phyloP scores from a whole-genome alignment of 2,888 invertebrate species.

The Netelia virgata region DNA sequence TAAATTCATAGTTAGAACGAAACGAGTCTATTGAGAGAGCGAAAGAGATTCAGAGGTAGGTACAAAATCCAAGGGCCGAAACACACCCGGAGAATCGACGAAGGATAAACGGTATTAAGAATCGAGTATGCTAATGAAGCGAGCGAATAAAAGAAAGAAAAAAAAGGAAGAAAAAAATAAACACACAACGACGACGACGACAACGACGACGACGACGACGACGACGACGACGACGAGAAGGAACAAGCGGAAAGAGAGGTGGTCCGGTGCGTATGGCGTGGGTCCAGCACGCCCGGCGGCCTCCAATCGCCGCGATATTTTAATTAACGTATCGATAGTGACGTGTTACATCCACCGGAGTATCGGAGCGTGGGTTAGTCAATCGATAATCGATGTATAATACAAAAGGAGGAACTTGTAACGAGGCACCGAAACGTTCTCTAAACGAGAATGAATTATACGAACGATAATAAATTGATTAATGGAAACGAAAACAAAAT shows the following conservation, averaged over 20 bases:
- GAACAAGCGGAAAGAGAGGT: conserved; percentile 66
- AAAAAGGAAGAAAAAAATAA: conserved; percentile 38
- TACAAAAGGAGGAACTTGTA: conserved; percentile 35
- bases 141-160: conserved; percentile 46
- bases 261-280: conserved; percentile 31
- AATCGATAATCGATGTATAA: conserved; percentile 66
- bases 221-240: conserved; percentile 4
- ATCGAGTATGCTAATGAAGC: conserved; percentile 68
- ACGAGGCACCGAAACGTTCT: conserved; percentile 45
- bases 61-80: neutral
- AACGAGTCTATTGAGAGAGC: too few relatives aligned
- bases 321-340: conserved; percentile 83
- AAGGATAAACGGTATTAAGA: conserved; percentile 56
- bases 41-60: neutral
- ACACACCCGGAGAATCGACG: neutral
- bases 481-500: conserved; percentile 29
- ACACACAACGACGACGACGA: neutral
- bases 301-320: conserved; percentile 80
- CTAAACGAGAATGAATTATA: conserved; percentile 64
- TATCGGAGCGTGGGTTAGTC: conserved; percentile 67
- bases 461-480: conserved; percentile 43
- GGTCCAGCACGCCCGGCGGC: conserved; percentile 72
- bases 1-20: too few relatives aligned
- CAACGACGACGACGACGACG: neutral
- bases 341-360: conserved; percentile 62